These are phyloP conservation scores for Disparrhopalites patrizii DNA, from an alignment of 2,888 invertebrate species.

Conservation along the genomic window DNA sequence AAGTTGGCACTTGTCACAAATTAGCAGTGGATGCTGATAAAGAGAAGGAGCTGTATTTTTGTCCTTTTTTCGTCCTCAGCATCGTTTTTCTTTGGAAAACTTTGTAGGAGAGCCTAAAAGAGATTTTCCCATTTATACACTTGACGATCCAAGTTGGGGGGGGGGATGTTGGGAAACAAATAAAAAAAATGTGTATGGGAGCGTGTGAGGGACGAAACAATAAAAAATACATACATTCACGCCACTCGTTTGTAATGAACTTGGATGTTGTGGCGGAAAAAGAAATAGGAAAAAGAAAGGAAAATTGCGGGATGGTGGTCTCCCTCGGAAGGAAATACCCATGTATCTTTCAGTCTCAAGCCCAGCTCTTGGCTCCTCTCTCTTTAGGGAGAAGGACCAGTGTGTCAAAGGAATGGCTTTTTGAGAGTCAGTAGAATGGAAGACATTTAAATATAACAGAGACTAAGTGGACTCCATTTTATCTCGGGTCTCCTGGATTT, in stretches of 20 bases:
- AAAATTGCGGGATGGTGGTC: background rate
- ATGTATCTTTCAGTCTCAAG: background rate
- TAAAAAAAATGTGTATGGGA: too few relatives aligned
- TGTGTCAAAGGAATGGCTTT: background rate
- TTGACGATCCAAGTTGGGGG: too few relatives aligned
- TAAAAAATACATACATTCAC: too few relatives aligned
- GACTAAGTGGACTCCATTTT: background rate
- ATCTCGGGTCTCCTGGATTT: background rate
- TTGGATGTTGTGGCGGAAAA: background rate
- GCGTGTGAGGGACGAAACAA: too few relatives aligned
- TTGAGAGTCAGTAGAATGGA: background rate
- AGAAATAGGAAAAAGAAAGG: background rate
- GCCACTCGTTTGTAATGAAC: background rate
- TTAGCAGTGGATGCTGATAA: too few relatives aligned
- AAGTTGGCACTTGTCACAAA: too few relatives aligned
- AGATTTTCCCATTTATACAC: too few relatives aligned
- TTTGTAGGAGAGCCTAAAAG: too few relatives aligned
- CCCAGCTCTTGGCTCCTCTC: background rate
- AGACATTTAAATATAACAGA: background rate
- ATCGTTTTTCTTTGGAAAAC: too few relatives aligned
- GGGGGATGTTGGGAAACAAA: too few relatives aligned
- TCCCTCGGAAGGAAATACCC: background rate
- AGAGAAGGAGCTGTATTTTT: too few relatives aligned
- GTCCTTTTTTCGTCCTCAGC: too few relatives aligned
- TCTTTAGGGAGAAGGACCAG: background rate